phyloP scores from a whole-genome alignment of 2,797 vertebrate species.

The Bryconaethiops microstoma region DNA sequence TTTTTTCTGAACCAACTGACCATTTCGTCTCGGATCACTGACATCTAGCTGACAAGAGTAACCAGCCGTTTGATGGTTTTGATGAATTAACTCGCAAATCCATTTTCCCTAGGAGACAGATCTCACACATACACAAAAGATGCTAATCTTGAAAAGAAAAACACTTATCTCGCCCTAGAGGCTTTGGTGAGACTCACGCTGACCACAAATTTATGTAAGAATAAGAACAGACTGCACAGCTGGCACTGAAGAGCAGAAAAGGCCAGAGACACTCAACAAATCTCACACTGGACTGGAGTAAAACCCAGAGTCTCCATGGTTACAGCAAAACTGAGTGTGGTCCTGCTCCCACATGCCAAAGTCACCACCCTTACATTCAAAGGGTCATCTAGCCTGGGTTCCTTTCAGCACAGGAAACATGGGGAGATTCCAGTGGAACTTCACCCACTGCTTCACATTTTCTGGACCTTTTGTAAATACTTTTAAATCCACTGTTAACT shows the following conservation, averaged over 20 bases:
- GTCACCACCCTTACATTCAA: background rate
- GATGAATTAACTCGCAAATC: background rate
- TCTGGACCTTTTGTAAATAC: background rate
- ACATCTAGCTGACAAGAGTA: background rate
- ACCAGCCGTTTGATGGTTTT: background rate
- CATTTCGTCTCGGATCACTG: background rate
- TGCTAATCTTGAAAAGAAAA: background rate
- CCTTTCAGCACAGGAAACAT: constrained; percentile 12
- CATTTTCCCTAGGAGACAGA: background rate
- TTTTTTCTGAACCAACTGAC: background rate
- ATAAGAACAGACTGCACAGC: background rate
- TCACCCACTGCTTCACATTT: background rate
- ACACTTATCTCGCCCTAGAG: background rate
- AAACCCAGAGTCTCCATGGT: background rate
- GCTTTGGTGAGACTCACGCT: background rate
- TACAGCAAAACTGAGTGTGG: background rate
- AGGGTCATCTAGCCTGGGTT: constrained; percentile 24
- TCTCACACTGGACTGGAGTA: background rate
- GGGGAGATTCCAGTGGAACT: background rate
- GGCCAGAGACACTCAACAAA: background rate
- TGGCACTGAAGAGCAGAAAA: background rate
- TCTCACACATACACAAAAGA: background rate
- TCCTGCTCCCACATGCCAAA: background rate
- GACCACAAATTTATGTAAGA: too few relatives aligned
- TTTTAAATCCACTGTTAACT: background rate